phyloP scores from a whole-genome alignment of 2,113 vertebrate species.

The Rhinogobius similis region DNA sequence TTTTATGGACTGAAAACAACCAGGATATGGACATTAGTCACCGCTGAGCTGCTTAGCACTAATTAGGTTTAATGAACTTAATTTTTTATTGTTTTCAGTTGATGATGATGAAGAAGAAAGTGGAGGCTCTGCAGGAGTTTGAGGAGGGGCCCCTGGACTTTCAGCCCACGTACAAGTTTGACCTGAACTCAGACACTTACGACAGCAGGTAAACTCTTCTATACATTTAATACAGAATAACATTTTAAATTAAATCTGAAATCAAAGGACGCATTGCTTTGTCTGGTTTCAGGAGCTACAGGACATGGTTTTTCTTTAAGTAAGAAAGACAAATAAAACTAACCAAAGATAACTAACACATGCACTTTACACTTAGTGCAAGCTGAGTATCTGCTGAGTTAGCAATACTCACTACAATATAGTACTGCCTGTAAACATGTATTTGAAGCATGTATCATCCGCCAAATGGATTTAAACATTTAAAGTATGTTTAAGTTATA shows the following conservation, averaged over 20 bases:
- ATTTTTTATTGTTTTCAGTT: constrained; percentile 74
- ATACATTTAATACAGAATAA: neutral
- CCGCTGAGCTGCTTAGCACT: no score
- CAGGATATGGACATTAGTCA: no score
- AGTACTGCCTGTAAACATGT: neutral
- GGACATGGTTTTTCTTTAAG: constrained; percentile 8
- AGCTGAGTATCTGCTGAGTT: neutral
- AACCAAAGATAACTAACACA: neutral
- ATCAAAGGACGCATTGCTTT: neutral
- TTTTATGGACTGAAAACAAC: no score
- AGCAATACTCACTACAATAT: neutral
- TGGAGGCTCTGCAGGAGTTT: constrained; percentile 85
- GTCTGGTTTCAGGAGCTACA: constrained; percentile 4
- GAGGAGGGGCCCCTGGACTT: constrained; percentile 89
- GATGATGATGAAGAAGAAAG: constrained; percentile 86
- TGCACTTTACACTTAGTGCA: neutral
- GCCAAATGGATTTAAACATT: no score
- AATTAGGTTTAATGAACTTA: neutral
- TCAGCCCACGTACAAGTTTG: constrained; percentile 95
- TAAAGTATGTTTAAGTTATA: no score
- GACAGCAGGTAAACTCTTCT: constrained; percentile 81
- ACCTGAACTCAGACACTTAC: constrained; percentile 85
- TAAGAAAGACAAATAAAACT: constrained; percentile 3
- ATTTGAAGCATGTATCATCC: neutral
- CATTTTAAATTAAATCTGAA: neutral